Conservation (phyloP, 2,797 vertebrate genomes). For the Euthynnus affinis region DNA sequence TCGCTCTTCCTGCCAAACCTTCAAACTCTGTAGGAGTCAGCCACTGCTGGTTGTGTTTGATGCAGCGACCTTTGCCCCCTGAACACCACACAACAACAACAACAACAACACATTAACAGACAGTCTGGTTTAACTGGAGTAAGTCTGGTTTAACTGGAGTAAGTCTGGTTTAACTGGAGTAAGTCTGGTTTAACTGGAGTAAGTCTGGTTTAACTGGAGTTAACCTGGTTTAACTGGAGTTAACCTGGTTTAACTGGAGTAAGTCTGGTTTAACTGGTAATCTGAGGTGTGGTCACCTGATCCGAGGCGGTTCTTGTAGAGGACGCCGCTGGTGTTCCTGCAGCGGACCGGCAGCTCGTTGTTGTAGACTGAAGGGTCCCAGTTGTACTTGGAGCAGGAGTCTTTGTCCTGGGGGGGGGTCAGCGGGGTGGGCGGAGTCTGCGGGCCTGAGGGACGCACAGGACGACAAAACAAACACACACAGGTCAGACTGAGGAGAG, state of each 20-base stretch:
- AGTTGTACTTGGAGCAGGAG: conserved; percentile 95
- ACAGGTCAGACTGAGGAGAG: too few species aligned
- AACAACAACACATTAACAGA: too few species aligned
- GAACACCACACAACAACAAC: conserved; percentile 19
- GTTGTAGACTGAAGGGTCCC: conserved; percentile 96
- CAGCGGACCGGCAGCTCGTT: conserved; percentile 95
- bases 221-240: too few species aligned
- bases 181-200: too few species aligned
- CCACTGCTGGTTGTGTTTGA: conserved; percentile 95
- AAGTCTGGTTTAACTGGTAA: background rate
- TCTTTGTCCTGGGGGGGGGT: conserved; percentile 90
- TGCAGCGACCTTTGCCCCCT: conserved; percentile 96
- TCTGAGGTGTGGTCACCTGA: conserved; percentile 86
- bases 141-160: too few species aligned
- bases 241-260: too few species aligned
- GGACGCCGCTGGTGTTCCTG: conserved; percentile 93
- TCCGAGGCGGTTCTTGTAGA: conserved; percentile 94
- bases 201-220: too few species aligned
- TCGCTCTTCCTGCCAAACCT: conserved; percentile 93
- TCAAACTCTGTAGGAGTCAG: conserved; percentile 97
- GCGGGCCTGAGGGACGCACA: conserved; percentile 81
- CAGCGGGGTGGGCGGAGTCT: conserved; percentile 88
- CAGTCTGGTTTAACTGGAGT: too few species aligned
- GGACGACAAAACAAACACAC: conserved; percentile 7
- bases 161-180: too few species aligned